Evolutionary conservation across 2,888 invertebrate species (phyloP).

Genomic region (Drosophila paranaensis): DNA sequence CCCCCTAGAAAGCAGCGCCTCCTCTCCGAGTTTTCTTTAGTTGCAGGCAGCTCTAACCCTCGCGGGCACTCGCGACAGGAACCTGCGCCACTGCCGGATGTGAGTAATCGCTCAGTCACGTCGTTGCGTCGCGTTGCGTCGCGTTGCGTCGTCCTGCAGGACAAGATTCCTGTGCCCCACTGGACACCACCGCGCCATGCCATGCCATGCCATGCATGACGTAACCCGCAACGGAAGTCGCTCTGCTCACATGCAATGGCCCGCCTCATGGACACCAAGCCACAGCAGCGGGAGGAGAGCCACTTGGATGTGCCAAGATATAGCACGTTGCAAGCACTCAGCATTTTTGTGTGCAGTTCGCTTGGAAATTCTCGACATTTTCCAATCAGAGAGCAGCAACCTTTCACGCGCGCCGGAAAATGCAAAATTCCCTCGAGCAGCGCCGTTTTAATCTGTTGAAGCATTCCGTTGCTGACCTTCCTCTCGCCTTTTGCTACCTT

Average conservation of each 20-base stretch:
- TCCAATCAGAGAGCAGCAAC: conserved; percentile 16
- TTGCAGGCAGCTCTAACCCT: conserved; percentile 33
- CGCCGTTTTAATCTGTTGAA: not conserved
- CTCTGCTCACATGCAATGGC: conserved; percentile 60
- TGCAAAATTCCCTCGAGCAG: not conserved
- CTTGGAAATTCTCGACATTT: conserved; percentile 16
- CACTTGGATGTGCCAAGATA: conserved; percentile 16
- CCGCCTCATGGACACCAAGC: conserved; percentile 43
- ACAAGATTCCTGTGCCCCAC: conserved; percentile 58
- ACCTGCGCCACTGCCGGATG: conserved; percentile 73
- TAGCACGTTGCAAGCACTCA: not conserved
- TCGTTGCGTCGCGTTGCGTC: conserved; percentile 36
- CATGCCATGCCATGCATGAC: conserved; percentile 65
- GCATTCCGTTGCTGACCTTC: not conserved
- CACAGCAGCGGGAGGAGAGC: not conserved
- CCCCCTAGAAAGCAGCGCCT: not conserved
- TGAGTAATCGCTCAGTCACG: conserved; percentile 78
- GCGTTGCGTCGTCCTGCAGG: conserved; percentile 50
- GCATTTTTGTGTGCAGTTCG: conserved; percentile 13
- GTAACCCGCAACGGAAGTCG: conserved; percentile 72
- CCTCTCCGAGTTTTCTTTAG: conserved; percentile 10
- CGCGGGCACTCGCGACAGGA: conserved; percentile 61
- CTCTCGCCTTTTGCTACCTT: not conserved
- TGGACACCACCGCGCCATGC: conserved; percentile 46
- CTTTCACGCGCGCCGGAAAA: not conserved